Evolutionary conservation across 2,888 invertebrate species (phyloP).

Genomic region (Diplazon laetatorius): DNA sequence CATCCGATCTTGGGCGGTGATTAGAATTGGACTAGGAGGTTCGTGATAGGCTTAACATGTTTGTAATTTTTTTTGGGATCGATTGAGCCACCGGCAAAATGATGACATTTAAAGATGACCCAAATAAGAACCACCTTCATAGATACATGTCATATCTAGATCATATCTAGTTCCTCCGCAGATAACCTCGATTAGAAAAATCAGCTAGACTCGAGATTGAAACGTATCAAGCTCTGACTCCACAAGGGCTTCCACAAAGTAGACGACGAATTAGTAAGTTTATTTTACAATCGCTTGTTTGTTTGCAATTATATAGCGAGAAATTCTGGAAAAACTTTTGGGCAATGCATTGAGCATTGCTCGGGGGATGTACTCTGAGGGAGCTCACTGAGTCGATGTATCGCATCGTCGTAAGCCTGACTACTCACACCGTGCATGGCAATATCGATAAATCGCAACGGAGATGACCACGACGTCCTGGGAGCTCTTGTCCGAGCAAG

Average conservation of each 20-base stretch:
- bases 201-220: no score
- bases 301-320: slow-evolving; percentile 16
- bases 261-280: neutral
- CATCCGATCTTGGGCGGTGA: no score
- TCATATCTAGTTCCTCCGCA: no score
- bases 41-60: no score
- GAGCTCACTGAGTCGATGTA: slow-evolving; percentile 8
- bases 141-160: slow-evolving; percentile 2
- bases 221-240: no score
- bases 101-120: no score
- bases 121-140: no score
- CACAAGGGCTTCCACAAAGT: no score
- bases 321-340: slow-evolving; percentile 41
- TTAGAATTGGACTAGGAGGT: no score
- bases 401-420: slow-evolving; percentile 10
- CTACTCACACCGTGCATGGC: slow-evolving; percentile 58
- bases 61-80: no score
- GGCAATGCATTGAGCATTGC: neutral
- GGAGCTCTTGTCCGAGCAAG: slow-evolving; percentile 64
- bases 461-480: slow-evolving; percentile 27
- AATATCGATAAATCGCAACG: slow-evolving; percentile 77
- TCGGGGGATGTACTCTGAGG: neutral
- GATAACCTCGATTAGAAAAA: no score
- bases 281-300: slow-evolving; percentile 31
- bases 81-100: no score